Percentiles rank a stretch among this genome's conserved stretches.
phyloP scores from a whole-genome alignment of 2,797 vertebrate genomes.

The Falco cherrug region DNA sequence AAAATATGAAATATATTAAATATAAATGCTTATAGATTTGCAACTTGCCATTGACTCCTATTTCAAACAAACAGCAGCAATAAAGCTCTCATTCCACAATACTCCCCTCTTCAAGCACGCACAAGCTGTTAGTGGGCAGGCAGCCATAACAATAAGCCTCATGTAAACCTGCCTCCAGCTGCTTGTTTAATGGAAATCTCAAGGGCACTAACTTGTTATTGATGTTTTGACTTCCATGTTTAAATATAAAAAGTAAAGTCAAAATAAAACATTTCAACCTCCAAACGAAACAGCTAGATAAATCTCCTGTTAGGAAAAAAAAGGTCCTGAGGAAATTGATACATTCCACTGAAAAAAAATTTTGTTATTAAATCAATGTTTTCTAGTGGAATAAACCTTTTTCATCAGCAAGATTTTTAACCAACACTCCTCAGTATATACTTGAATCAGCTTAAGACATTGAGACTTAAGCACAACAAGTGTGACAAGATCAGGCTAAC shows the following conservation, averaged over 20 bases:
- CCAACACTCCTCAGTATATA: background rate
- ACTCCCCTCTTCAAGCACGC: background rate
- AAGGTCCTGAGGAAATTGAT: conserved; percentile 9
- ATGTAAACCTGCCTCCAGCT: conserved; percentile 12
- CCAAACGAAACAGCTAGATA: background rate
- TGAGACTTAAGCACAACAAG: background rate
- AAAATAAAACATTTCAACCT: conserved; percentile 25
- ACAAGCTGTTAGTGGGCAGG: background rate
- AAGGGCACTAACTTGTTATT: conserved; percentile 15
- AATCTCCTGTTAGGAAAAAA: conserved; percentile 29
- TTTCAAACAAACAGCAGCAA: background rate
- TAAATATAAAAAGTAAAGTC: background rate
- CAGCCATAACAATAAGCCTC: background rate
- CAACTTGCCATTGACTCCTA: background rate
- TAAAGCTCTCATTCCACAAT: background rate
- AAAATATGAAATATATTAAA: background rate
- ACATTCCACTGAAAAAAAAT: background rate
- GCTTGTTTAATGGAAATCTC: conserved; percentile 18
- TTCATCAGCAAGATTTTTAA: background rate
- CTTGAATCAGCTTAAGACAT: background rate
- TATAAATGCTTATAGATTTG: background rate
- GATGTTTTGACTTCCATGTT: conserved; percentile 33
- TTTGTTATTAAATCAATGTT: background rate
- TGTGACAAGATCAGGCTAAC: conserved; percentile 23
- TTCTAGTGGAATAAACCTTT: background rate